Base-by-base conservation (phyloP, 2,888 invertebrate genomes). In the Campoletis raptor region DNA sequence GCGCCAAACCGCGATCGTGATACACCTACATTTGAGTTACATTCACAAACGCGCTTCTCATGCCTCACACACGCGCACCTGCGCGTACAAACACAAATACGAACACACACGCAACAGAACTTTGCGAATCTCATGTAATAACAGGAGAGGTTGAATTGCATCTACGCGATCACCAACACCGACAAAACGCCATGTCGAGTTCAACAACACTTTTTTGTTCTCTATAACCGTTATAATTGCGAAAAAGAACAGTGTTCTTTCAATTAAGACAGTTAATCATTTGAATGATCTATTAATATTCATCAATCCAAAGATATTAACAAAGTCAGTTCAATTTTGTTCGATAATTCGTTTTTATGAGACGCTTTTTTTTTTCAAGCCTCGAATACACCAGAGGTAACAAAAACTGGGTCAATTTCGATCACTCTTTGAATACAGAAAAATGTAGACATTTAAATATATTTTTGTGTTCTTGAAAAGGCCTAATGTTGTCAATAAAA, bases 1-100 rank as follows among this genome's bases (percentile, higher is more conserved):
- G 89, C 88, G 89, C 89, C 88, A 90, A 85, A 88, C 82, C 81
- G 87, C 87, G 85, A 89, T 88, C 88, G 89, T 87, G 79, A 84
- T 89, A 89, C 89, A 89, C 90, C 89, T 89, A 90, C 88, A 66
- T 81, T 15, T 21, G 21, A 78, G 79, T 52, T 81, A 86, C 87
- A 83, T 85, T 80, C 80, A 84, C 89, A 84, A 64, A 42, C 73
- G 67, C 15, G 42, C 42, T 66, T n/a, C 52, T 36, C 73, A 12
- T 24, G 52, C 21, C 73, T 12, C 18, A 12, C 52, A 37, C 73
- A 21, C 57, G 9, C 45, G n/a, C 72, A n/a, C 64, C 21, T 15
- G 10, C 42, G 42, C 4, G 12, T 10, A 69, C 10, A 45, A 52
- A 36, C 45, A 37, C 30, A n/a, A 37, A 21, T 42, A 42, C 57